phyloP scores from a whole-genome alignment of 2,113 vertebrate genomes.

The Crypturellus undulatus region DNA sequence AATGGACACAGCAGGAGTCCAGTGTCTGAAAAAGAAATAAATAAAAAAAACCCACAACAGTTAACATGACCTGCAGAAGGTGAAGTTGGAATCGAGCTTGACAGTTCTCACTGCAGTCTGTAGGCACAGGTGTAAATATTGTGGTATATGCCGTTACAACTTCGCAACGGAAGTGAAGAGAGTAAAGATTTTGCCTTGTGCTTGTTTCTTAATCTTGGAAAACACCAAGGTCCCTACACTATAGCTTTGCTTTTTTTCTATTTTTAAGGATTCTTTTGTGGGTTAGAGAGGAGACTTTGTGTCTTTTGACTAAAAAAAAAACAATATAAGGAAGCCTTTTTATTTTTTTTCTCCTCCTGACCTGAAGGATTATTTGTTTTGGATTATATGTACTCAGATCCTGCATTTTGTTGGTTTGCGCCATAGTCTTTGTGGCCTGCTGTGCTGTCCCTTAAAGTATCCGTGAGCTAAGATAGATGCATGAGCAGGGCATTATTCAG shows the following conservation, averaged over 20 bases:
- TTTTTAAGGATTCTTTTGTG: neutral
- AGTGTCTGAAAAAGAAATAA: neutral
- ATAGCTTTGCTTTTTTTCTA: neutral
- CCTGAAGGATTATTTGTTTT: neutral
- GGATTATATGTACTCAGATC: accelerated
- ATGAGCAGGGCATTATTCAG: neutral
- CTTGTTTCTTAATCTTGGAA: neutral
- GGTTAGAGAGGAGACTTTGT: neutral
- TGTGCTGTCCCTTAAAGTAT: accelerated
- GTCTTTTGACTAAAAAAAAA: neutral
- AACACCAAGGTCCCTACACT: neutral
- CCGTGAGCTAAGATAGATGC: neutral
- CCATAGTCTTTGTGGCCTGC: accelerated
- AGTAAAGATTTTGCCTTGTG: neutral
- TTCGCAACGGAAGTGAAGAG: neutral
- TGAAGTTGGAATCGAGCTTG: neutral
- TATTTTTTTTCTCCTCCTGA: no score
- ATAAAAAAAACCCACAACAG: neutral
- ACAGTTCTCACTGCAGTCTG: neutral
- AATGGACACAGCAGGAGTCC: neutral
- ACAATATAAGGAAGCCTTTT: no score
- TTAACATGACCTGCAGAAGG: neutral
- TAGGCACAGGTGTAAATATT: neutral
- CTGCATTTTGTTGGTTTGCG: neutral
- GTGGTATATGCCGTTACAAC: neutral